phyloP scores from a whole-genome alignment of 1,140 invertebrate species.

The Globodera rostochiensis region DNA sequence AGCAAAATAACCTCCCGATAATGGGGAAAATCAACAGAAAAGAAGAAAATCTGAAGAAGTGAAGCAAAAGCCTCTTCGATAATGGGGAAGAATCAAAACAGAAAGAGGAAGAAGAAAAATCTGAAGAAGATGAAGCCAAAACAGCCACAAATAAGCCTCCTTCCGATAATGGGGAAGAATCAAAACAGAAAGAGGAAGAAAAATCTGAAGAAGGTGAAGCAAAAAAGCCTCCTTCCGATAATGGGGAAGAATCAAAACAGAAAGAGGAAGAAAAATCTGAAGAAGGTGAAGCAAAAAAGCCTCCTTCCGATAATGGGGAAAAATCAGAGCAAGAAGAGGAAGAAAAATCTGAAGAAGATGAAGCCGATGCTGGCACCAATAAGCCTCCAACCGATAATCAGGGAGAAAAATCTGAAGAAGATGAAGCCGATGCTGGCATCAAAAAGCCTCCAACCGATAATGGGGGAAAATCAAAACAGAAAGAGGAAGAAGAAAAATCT shows the following conservation, averaged over 20 bases:
- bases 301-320: background rate
- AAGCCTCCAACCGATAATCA: no score
- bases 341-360: background rate
- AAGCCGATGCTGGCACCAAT: background rate
- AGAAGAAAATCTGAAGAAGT: background rate
- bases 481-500: background rate
- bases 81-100: background rate
- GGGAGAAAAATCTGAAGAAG: background rate
- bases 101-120: background rate
- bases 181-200: no score
- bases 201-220: background rate
- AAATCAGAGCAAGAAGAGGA: background rate
- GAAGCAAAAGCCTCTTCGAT: no score
- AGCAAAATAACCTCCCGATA: no score
- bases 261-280: conserved; percentile 3
- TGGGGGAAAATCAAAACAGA: background rate
- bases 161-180: background rate
- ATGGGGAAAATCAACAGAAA: background rate
- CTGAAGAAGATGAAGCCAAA: conserved; percentile 4
- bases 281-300: background rate
- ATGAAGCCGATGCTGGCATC: no score
- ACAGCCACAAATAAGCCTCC: background rate
- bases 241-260: background rate
- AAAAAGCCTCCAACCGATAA: no score
- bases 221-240: background rate